These are phyloP conservation scores for Thamnaconus septentrionalis DNA, from an alignment of 2,113 vertebrate genomes.

Conservation along the genomic window DNA sequence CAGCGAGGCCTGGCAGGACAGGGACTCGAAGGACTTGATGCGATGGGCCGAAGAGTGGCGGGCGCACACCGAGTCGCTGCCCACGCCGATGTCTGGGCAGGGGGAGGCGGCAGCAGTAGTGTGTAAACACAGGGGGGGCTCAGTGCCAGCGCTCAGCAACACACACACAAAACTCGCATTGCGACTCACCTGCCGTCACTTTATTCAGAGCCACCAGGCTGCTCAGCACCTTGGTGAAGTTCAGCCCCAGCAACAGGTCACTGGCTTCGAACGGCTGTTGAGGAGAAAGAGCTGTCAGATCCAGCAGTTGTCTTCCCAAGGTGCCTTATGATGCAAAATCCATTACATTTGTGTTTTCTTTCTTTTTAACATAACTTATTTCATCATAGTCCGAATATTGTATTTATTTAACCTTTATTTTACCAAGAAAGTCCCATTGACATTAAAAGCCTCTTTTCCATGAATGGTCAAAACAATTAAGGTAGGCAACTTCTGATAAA, in stretches of 20 bases:
- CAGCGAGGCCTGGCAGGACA: slow-evolving; percentile 88
- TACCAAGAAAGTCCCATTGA: too few relatives aligned
- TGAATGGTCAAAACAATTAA: too few relatives aligned
- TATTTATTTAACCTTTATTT: too few relatives aligned
- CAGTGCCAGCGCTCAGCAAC: too few relatives aligned
- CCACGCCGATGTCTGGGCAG: slow-evolving; percentile 91
- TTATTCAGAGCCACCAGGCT: slow-evolving; percentile 95
- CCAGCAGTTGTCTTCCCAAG: background rate
- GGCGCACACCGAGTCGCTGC: slow-evolving; percentile 92
- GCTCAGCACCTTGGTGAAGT: slow-evolving; percentile 94
- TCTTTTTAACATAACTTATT: too few relatives aligned
- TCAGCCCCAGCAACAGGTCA: slow-evolving; percentile 95
- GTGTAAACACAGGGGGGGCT: too few relatives aligned
- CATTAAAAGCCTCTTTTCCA: too few relatives aligned
- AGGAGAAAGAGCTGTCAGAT: slow-evolving; percentile 20
- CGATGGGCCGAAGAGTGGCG: slow-evolving; percentile 89
- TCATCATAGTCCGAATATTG: too few relatives aligned
- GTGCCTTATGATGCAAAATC: background rate
- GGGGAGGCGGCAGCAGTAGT: background rate
- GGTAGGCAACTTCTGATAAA: too few relatives aligned
- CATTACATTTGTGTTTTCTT: too few relatives aligned
- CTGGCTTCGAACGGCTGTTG: slow-evolving; percentile 94
- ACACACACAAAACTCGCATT: background rate
- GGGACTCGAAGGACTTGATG: slow-evolving; percentile 95
- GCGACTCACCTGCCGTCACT: slow-evolving; percentile 91